A percentile compares a stretch with the other conserved stretches of the same genome.
These are phyloP conservation scores for Drosophila niveifrons DNA, from an alignment of 2,888 invertebrate genomes.

Conservation along the genomic window DNA sequence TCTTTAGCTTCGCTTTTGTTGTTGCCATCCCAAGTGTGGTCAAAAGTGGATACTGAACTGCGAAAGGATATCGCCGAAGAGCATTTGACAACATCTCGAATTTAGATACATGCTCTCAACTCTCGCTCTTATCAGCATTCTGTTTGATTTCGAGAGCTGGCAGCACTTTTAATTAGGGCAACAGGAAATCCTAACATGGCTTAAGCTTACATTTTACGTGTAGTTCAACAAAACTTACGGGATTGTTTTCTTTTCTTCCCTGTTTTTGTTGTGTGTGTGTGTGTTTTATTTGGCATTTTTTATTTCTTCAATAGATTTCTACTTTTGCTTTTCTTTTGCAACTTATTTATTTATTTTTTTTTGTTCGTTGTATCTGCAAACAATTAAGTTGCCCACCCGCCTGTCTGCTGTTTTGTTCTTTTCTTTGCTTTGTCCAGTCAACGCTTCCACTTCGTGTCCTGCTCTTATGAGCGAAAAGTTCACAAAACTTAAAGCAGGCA, in stretches of 20 bases:
- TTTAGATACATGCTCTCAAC: conserved; percentile 1
- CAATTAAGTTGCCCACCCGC: conserved; percentile 67
- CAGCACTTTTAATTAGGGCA: conserved; percentile 44
- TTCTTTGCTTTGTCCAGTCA: conserved; percentile 25
- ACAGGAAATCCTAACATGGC: conserved; percentile 20
- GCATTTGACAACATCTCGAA: conserved; percentile 1
- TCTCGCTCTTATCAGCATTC: conserved; percentile 1
- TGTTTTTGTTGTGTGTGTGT: conserved; percentile 9
- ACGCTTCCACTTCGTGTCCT: conserved; percentile 35
- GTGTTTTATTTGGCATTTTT: conserved; percentile 4
- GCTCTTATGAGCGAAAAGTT: conserved; percentile 61
- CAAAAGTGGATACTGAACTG: conserved; percentile 2
- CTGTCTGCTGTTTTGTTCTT: conserved; percentile 27
- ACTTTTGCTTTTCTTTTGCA: conserved; percentile 46
- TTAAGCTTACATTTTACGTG: conserved; percentile 53
- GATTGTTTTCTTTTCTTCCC: conserved; percentile 21
- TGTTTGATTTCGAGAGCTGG: conserved; percentile 3
- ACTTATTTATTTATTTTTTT: conserved; percentile 63
- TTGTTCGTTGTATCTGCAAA: conserved; percentile 71
- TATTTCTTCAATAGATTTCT: conserved; percentile 22
- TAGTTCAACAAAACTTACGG: conserved; percentile 22
- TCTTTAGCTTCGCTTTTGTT: conserved; percentile 38
- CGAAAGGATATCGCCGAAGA: conserved; percentile 5
- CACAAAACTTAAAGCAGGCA: conserved; percentile 44
- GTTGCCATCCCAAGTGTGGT: conserved; percentile 21